Evolutionary conservation across 2,797 vertebrate species (phyloP).

Genomic region (Podargus strigoides): DNA sequence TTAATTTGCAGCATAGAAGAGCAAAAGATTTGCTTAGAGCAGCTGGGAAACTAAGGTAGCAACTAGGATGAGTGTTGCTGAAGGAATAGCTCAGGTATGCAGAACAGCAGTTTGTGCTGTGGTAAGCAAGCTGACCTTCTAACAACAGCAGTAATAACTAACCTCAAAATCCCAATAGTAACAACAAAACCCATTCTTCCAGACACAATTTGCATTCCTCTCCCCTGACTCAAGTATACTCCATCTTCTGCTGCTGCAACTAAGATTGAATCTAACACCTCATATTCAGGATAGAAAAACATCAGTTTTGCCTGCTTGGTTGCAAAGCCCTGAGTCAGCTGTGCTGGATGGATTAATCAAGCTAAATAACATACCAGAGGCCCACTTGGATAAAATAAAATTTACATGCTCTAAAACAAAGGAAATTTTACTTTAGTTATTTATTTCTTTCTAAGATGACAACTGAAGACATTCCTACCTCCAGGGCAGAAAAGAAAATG

Average conservation of each 20-base stretch:
- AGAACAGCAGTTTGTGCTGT: not conserved
- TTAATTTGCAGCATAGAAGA: not conserved
- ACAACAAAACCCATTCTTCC: not conserved
- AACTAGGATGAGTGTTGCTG: not conserved
- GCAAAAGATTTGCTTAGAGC: not conserved
- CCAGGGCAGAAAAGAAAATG: not conserved
- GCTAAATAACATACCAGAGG: not conserved
- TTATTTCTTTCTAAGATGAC: not conserved
- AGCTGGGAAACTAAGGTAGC: not conserved
- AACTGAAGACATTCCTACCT: not conserved
- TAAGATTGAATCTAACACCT: not conserved
- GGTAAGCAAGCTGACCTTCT: not conserved
- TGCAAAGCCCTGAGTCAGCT: not conserved
- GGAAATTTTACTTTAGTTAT: not conserved
- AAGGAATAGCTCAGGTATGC: not conserved
- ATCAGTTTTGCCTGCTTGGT: not conserved
- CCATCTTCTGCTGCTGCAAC: not conserved
- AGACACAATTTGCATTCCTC: not conserved
- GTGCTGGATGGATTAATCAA: not conserved
- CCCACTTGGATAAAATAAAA: not conserved
- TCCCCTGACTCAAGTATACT: not conserved
- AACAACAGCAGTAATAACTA: not conserved
- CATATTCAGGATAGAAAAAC: not conserved
- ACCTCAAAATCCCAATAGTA: not conserved
- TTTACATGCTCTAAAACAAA: not conserved